These are phyloP conservation scores for Schlechtendalia chinensis DNA, from an alignment of 1,140 invertebrate species.

Conservation along the genomic window DNA sequence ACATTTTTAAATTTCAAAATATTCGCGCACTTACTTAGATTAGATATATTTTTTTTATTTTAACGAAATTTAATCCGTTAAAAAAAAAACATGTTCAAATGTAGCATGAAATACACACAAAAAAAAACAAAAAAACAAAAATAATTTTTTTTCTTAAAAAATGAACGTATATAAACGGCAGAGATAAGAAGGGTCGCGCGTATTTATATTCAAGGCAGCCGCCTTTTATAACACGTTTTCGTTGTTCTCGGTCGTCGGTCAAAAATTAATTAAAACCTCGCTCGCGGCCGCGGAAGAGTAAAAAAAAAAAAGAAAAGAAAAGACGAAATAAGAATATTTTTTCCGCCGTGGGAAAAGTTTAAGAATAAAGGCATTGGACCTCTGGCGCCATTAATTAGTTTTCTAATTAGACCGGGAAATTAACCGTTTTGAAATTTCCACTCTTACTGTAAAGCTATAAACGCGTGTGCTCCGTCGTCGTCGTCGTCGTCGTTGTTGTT, in stretches of 20 bases:
- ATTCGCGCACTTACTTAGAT: conserved; percentile 51
- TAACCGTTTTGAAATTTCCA: conserved; percentile 41
- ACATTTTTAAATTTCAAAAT: conserved; percentile 51
- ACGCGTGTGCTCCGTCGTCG: neutral
- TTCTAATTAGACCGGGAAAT: conserved; percentile 44
- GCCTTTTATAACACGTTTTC: conserved; percentile 40
- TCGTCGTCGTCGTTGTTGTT: conserved; percentile 13
- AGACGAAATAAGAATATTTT: conserved; percentile 32
- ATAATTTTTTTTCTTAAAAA: neutral
- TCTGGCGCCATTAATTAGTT: conserved; percentile 44
- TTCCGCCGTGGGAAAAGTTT: conserved; percentile 42
- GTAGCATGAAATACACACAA: conserved; percentile 53
- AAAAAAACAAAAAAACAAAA: conserved; percentile 8
- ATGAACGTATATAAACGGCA: neutral
- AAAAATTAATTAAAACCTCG: conserved; percentile 50
- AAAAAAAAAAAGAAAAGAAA: neutral
- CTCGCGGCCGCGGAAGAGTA: neutral
- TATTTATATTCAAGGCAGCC: conserved; percentile 34
- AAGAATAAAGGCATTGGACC: conserved; percentile 38
- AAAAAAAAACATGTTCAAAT: conserved; percentile 40
- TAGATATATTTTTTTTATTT: neutral
- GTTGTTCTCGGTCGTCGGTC: conserved; percentile 14
- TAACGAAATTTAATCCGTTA: conserved; percentile 30
- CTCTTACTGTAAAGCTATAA: conserved; percentile 20
- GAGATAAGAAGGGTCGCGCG: neutral